phyloP scores from a whole-genome alignment of 2,797 vertebrate genomes.

The Enteromius paludinosus region DNA sequence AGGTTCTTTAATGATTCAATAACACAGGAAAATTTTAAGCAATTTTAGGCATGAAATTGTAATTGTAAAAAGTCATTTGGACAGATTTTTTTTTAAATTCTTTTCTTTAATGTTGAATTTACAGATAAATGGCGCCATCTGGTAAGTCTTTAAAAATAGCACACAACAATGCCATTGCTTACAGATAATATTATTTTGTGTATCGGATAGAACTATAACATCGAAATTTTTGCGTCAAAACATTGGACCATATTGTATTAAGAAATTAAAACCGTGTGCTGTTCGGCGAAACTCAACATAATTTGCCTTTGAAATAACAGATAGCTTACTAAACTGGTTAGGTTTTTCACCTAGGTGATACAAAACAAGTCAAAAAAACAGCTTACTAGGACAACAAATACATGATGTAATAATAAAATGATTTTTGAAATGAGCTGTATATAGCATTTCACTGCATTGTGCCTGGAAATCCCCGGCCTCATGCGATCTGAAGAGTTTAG shows the following conservation, averaged over 20 bases:
- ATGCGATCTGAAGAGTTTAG: constrained; percentile 22
- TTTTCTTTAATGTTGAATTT: not conserved
- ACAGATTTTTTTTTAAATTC: not conserved
- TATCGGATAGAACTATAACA: not conserved
- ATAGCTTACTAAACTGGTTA: too few species aligned
- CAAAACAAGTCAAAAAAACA: too few species aligned
- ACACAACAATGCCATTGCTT: not conserved
- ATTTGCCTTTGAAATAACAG: constrained; percentile 15
- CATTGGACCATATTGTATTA: not conserved
- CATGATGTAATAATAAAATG: too few species aligned
- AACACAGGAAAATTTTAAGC: not conserved
- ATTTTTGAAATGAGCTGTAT: not conserved
- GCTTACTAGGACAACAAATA: too few species aligned
- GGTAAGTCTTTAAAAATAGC: not conserved
- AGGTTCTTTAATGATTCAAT: not conserved
- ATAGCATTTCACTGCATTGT: constrained; percentile 35
- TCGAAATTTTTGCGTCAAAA: not conserved
- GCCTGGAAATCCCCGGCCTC: constrained; percentile 60
- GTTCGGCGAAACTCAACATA: not conserved
- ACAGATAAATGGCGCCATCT: constrained; percentile 23
- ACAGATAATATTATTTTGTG: not conserved
- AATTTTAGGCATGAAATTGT: not conserved
- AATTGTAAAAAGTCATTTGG: not conserved
- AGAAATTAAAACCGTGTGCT: not conserved
- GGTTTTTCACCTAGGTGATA: too few species aligned